A percentile compares a stretch with the other conserved stretches of the same genome.
These are phyloP conservation scores for Prolemur simus DNA, from an alignment of 2,113 vertebrate genomes.

Conservation along the genomic window DNA sequence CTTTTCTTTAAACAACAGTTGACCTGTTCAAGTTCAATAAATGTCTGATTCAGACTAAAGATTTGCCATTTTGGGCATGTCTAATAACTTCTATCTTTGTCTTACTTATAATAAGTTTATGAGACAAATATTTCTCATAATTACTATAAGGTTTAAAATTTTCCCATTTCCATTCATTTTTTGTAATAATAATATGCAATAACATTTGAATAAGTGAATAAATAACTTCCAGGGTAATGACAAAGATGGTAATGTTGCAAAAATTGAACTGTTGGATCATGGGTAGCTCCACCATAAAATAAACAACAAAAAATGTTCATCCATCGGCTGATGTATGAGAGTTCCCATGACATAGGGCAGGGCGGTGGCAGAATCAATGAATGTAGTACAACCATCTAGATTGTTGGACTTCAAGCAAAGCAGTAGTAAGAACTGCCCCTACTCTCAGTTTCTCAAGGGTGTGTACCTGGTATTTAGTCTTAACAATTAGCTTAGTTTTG, in stretches of 20 bases:
- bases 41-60: background rate
- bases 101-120: background rate
- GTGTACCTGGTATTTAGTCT: background rate
- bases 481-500: constrained; percentile 38
- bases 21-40: constrained; percentile 6
- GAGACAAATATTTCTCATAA: background rate
- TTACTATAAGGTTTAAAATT: background rate
- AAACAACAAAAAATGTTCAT: background rate
- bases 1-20: background rate
- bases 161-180: background rate
- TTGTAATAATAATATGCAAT: constrained; percentile 1
- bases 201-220: background rate
- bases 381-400: background rate
- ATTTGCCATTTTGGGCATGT: background rate
- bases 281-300: background rate
- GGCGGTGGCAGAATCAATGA: background rate
- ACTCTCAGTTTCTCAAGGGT: background rate
- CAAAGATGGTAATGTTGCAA: background rate
- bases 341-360: background rate
- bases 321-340: background rate
- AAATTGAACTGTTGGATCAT: background rate
- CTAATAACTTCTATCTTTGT: background rate
- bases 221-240: background rate
- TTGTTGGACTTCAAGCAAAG: background rate
- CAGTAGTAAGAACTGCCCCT: background rate